Evolutionary conservation across 2,888 invertebrate genomes (phyloP).

Genomic region (Electrophaes corylata): DNA sequence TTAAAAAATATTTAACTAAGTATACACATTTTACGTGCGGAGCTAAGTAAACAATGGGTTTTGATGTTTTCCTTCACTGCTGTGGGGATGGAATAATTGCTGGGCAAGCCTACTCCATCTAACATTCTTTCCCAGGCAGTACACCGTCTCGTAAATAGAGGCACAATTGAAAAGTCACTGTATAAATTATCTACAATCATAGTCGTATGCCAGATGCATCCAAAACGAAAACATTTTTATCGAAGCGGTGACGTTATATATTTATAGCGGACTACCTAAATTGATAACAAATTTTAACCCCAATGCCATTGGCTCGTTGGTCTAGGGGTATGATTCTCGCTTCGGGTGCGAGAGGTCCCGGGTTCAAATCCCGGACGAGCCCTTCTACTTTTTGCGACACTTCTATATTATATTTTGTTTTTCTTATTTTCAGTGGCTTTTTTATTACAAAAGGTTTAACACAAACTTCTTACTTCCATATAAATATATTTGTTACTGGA

Average conservation of each 20-base stretch:
- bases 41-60: too few species aligned
- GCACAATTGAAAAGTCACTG: too few species aligned
- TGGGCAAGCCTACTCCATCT: too few species aligned
- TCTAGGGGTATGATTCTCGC: constrained; percentile 86
- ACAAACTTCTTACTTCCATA: too few species aligned
- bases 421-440: not conserved
- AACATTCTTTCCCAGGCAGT: too few species aligned
- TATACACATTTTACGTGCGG: too few species aligned
- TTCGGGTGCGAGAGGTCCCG: constrained; percentile 85
- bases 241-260: not conserved
- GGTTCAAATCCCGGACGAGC: constrained; percentile 85
- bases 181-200: not conserved
- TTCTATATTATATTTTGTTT: not conserved
- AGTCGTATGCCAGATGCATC: not conserved
- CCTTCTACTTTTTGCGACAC: constrained; percentile 42
- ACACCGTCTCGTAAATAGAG: too few species aligned
- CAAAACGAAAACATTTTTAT: not conserved
- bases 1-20: too few species aligned
- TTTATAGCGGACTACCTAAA: not conserved
- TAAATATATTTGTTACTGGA: too few species aligned
- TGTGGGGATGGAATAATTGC: too few species aligned
- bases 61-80: too few species aligned
- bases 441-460: too few species aligned
- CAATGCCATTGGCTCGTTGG: constrained; percentile 74
- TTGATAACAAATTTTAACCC: constrained; percentile 41